Conservation (phyloP, 2,888 invertebrate species). For the Endomychus coccineus region DNA sequence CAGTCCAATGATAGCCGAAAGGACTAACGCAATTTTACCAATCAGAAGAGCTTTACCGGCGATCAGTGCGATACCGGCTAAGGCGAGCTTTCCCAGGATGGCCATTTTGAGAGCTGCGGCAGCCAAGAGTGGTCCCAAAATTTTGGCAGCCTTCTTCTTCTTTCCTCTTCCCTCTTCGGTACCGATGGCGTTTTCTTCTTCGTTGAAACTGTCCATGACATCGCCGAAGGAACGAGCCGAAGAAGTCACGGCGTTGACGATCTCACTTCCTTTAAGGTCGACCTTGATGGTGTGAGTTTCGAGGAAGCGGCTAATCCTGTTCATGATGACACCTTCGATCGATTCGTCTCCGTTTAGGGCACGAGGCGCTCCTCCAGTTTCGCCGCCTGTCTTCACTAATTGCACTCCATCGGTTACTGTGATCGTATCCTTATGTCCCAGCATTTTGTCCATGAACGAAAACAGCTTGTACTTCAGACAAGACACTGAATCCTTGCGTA, state of each 20-base stretch:
- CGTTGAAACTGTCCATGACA: conserved; percentile 57
- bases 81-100: conserved; percentile 67
- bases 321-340: conserved; percentile 56
- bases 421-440: conserved; percentile 72
- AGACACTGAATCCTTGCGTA: conserved; percentile 74
- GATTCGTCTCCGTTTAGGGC: conserved; percentile 58
- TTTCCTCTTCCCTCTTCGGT: conserved; percentile 70
- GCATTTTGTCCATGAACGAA: conserved; percentile 78
- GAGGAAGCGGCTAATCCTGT: conserved; percentile 67
- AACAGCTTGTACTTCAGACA: conserved; percentile 83
- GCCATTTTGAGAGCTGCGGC: conserved; percentile 72
- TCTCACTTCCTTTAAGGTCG: conserved; percentile 77
- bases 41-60: conserved; percentile 79
- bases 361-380: conserved; percentile 70
- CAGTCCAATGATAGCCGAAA: conserved; percentile 75
- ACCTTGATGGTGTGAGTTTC: conserved; percentile 76
- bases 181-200: conserved; percentile 47
- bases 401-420: conserved; percentile 76
- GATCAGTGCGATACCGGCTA: conserved; percentile 76
- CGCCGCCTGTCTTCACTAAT: conserved; percentile 65
- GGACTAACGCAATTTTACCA: conserved; percentile 76
- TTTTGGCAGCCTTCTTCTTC: conserved; percentile 74
- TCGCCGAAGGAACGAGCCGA: conserved; percentile 75
- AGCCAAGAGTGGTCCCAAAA: conserved; percentile 68
- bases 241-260: conserved; percentile 70